Percentiles rank a stretch among this genome's conserved stretches.
These are phyloP conservation scores for Zaprionus bogoriensis DNA, from an alignment of 2,888 invertebrate species.

Conservation along the genomic window DNA sequence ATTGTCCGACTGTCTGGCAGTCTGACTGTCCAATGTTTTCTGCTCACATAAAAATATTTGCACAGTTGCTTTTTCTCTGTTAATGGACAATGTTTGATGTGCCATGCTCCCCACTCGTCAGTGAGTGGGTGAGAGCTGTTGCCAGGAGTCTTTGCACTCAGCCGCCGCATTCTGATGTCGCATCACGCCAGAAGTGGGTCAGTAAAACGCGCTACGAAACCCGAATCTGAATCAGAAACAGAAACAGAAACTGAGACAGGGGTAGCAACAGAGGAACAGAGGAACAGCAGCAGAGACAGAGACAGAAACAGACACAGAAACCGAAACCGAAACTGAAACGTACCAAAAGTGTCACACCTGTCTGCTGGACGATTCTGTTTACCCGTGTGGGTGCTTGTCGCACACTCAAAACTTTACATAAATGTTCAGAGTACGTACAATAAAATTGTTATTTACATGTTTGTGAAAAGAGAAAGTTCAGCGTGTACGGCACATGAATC, in stretches of 20 bases:
- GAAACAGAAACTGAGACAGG: constrained; percentile 25
- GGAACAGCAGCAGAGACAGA: background rate
- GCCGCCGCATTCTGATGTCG: constrained; percentile 59
- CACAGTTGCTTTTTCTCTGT: constrained; percentile 60
- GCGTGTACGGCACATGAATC: constrained; percentile 40
- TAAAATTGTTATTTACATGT: constrained; percentile 77
- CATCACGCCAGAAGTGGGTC: constrained; percentile 63
- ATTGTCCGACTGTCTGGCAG: constrained; percentile 17
- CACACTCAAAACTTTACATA: constrained; percentile 58
- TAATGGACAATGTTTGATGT: constrained; percentile 48
- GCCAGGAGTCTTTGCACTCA: constrained; percentile 62
- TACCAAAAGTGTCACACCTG: constrained; percentile 67
- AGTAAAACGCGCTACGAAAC: constrained; percentile 58
- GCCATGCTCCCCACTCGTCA: constrained; percentile 15
- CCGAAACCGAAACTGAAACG: constrained; percentile 34
- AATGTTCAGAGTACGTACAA: constrained; percentile 66
- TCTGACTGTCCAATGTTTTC: constrained; percentile 53
- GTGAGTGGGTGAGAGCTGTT: constrained; percentile 61
- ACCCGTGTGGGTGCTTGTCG: constrained; percentile 29
- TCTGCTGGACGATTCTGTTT: constrained; percentile 21
- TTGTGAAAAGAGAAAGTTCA: constrained; percentile 81
- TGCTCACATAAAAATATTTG: constrained; percentile 64
- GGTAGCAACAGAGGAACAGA: background rate
- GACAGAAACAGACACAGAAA: constrained; percentile 41
- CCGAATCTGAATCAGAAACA: constrained; percentile 37